Conservation (phyloP, 2,888 invertebrate genomes). For the Lycaena phlaeas region DNA sequence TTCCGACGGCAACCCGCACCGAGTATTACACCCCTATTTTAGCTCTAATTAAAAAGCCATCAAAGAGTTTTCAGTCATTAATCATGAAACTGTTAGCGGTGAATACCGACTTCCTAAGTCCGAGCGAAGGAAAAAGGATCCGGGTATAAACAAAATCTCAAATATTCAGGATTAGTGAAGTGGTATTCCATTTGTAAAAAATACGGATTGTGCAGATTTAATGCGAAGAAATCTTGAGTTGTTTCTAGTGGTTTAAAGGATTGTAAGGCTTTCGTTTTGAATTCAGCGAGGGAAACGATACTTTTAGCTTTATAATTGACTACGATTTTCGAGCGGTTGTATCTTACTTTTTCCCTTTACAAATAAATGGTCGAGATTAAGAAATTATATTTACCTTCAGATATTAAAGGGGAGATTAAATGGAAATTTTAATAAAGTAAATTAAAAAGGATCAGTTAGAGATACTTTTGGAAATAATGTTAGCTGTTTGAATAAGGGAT, state of each 20-base stretch:
- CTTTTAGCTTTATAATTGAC: conserved; percentile 63
- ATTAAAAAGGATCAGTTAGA: conserved; percentile 36
- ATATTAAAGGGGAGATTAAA: conserved; percentile 39
- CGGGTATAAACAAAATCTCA: conserved; percentile 67
- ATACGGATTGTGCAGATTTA: conserved; percentile 50
- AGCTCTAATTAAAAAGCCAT: conserved; percentile 74
- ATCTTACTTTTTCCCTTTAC: conserved; percentile 33
- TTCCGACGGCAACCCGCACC: conserved; percentile 40
- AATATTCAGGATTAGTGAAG: conserved; percentile 63
- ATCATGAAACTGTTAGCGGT: conserved; percentile 73
- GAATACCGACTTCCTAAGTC: conserved; percentile 62
- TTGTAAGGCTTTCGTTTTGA: conserved; percentile 50
- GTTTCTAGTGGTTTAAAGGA: conserved; percentile 58
- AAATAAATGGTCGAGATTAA: conserved; percentile 32
- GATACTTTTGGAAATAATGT: not conserved
- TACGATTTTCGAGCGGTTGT: conserved; percentile 31
- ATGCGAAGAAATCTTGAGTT: conserved; percentile 56
- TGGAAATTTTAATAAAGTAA: conserved; percentile 41
- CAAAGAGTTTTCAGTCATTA: conserved; percentile 74
- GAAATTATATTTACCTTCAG: conserved; percentile 49
- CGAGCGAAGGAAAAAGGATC: conserved; percentile 53
- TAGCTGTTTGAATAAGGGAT: not conserved
- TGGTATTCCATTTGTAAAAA: conserved; percentile 54
- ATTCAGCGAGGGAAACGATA: conserved; percentile 53
- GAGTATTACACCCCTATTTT: conserved; percentile 68